Evolutionary conservation across 2,113 vertebrate genomes (phyloP).

Genomic region (Caracal caracal): DNA sequence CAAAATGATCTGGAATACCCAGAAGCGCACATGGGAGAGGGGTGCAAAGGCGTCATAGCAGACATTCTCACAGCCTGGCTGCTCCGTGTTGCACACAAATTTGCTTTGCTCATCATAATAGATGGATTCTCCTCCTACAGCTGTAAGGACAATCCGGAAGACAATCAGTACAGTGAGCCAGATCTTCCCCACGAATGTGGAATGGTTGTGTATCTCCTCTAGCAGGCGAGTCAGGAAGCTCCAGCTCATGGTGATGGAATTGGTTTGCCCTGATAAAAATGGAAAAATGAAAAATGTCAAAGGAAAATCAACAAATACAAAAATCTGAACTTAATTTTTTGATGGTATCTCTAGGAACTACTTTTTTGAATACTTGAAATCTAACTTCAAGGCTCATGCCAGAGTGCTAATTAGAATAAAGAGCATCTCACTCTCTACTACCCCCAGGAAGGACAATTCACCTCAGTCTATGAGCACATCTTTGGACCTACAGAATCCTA

Average conservation of each 20-base stretch:
- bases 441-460: background rate
- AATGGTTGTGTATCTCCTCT: slow-evolving; percentile 99
- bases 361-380: background rate
- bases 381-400: background rate
- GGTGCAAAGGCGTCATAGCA: slow-evolving; percentile 98
- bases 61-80: slow-evolving; percentile 98
- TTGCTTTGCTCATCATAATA: slow-evolving; percentile 99
- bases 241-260: slow-evolving; percentile 95
- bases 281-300: slow-evolving; percentile 43
- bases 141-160: slow-evolving; percentile 97
- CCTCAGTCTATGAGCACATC: background rate
- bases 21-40: slow-evolving; percentile 96
- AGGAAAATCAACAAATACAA: background rate
- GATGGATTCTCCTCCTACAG: slow-evolving; percentile 98
- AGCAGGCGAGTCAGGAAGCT: slow-evolving; percentile 98
- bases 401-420: background rate
- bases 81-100: slow-evolving; percentile 98
- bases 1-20: slow-evolving; percentile 99
- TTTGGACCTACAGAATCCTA: background rate
- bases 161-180: slow-evolving; percentile 98
- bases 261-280: slow-evolving; percentile 83
- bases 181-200: slow-evolving; percentile 99
- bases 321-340: background rate
- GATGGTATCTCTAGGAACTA: background rate
- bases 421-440: background rate